Percentiles rank a stretch among this genome's conserved stretches.
Conservation (phyloP, 2,888 invertebrate species). For the Microplitis deprimator region DNA sequence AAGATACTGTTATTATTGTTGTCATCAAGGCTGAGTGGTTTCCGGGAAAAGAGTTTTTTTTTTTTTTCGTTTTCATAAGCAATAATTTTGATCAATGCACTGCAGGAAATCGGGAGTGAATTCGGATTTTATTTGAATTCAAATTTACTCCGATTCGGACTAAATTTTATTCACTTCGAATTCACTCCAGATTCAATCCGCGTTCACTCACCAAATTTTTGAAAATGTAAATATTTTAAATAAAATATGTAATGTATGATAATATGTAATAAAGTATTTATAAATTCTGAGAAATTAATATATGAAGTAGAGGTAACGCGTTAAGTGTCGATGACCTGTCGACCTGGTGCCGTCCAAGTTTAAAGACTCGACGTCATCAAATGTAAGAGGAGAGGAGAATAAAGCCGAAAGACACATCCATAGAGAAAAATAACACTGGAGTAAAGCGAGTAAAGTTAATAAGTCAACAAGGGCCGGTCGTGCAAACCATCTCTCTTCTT, state of each 20-base stretch:
- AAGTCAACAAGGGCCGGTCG: conserved; percentile 66
- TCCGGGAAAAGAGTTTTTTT: not conserved
- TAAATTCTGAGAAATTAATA: too few species aligned
- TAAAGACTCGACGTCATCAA: not conserved
- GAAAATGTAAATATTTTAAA: too few species aligned
- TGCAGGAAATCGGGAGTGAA: too few species aligned
- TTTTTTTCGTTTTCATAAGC: too few species aligned
- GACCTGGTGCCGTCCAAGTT: not conserved
- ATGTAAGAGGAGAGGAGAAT: conserved; percentile 33
- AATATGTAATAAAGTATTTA: too few species aligned
- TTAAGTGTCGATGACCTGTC: not conserved
- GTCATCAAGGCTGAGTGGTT: not conserved
- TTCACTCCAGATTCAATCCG: too few species aligned
- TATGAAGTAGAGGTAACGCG: too few species aligned
- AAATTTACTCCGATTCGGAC: not conserved
- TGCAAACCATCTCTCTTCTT: conserved; percentile 47
- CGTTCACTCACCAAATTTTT: too few species aligned
- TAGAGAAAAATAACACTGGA: conserved; percentile 36
- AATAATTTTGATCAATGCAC: too few species aligned
- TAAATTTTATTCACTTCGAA: not conserved
- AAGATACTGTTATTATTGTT: not conserved
- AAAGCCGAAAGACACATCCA: conserved; percentile 26
- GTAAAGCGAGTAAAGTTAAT: conserved; percentile 62
- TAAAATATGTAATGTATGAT: too few species aligned
- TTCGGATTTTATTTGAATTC: too few species aligned